Evolutionary conservation across 2,797 vertebrate species (phyloP).

Genomic region (Peromyscus eremicus): DNA sequence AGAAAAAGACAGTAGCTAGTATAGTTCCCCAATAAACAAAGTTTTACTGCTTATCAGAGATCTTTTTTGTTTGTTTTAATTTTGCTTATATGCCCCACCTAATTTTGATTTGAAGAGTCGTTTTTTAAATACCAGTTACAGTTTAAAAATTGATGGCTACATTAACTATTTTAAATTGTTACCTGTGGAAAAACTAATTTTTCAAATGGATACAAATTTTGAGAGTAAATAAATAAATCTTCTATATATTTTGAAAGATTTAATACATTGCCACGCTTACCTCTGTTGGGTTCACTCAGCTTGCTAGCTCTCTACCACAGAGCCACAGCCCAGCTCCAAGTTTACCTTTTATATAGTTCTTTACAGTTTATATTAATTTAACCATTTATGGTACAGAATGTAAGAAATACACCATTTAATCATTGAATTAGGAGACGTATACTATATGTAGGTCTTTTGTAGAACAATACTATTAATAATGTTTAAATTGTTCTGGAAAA

Average conservation of each 20-base stretch:
- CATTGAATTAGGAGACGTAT: not conserved
- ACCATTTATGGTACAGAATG: not conserved
- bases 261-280: not conserved
- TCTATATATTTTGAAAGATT: constrained; percentile 42
- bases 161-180: constrained; percentile 33
- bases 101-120: not conserved
- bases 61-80: not conserved
- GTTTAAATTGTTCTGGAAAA: constrained; percentile 41
- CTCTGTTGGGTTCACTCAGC: not conserved
- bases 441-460: constrained; percentile 8
- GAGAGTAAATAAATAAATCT: not conserved
- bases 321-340: not conserved
- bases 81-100: constrained; percentile 16
- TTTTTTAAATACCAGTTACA: constrained; percentile 17
- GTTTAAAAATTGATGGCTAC: constrained; percentile 19
- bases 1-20: not conserved
- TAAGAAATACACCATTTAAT: constrained; percentile 1
- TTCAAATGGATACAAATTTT: constrained; percentile 47
- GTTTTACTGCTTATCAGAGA: not conserved
- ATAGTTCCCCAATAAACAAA: constrained; percentile 23
- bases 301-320: not conserved
- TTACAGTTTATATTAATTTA: constrained; percentile 36
- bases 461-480: constrained; percentile 36
- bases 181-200: constrained; percentile 19
- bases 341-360: not conserved